A percentile compares a stretch with the other conserved stretches of the same genome.
Conservation (phyloP, 2,888 invertebrate species). For the Lucinisca nassula region DNA sequence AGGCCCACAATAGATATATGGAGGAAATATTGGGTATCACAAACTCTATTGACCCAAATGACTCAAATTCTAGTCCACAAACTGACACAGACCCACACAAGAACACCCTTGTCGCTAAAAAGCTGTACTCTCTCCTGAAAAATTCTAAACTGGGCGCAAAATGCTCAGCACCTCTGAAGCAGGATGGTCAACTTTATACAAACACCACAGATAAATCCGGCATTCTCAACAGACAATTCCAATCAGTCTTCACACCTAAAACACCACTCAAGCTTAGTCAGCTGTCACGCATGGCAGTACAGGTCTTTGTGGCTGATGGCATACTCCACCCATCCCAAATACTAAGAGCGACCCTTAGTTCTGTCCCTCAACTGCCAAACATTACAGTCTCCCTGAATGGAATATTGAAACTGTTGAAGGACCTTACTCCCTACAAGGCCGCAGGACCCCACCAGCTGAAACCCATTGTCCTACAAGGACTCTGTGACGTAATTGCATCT, state of each 20-base stretch:
- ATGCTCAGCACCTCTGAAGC: background rate
- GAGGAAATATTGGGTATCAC: slow-evolving; percentile 1
- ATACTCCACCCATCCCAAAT: too few relatives aligned
- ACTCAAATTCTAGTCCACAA: background rate
- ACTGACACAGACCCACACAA: background rate
- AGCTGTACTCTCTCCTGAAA: background rate
- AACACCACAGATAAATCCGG: slow-evolving; percentile 25
- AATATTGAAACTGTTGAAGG: too few relatives aligned
- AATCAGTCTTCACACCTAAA: slow-evolving; percentile 47
- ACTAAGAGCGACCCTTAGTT: too few relatives aligned
- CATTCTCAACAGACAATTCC: slow-evolving; percentile 46
- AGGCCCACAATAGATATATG: background rate
- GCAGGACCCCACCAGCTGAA: slow-evolving; percentile 6
- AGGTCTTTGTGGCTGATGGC: too few relatives aligned
- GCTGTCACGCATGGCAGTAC: too few relatives aligned
- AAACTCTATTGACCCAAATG: background rate
- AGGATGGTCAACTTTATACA: background rate
- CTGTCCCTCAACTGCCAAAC: background rate
- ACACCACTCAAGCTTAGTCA: slow-evolving; percentile 16
- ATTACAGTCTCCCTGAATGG: too few relatives aligned
- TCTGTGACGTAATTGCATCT: background rate
- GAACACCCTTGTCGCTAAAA: slow-evolving; percentile 1
- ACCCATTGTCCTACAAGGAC: slow-evolving; percentile 7
- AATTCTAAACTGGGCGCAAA: background rate
- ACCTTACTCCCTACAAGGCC: background rate